Evolutionary conservation across 1,140 invertebrate species (phyloP).

Genomic region (Chrysoperla carnea): DNA sequence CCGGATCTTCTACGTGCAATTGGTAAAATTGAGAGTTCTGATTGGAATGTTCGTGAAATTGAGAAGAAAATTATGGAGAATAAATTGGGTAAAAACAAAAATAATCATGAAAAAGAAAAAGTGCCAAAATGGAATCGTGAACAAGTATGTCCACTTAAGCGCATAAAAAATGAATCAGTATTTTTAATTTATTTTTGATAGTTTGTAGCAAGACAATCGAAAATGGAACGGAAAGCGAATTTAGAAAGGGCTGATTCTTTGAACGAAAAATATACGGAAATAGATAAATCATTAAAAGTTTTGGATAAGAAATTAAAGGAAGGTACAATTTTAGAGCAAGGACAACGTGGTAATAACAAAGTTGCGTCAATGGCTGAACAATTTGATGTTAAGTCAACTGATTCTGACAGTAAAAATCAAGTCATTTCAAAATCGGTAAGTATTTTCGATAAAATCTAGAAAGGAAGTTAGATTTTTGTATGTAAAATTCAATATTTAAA

Average conservation of each 20-base stretch:
- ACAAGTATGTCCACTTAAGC: slow-evolving; percentile 28
- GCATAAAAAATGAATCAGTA: not conserved
- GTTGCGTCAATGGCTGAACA: slow-evolving; percentile 76
- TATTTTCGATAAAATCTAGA: slow-evolving; percentile 11
- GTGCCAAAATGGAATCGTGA: slow-evolving; percentile 83
- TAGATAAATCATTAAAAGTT: slow-evolving; percentile 64
- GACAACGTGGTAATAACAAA: slow-evolving; percentile 56
- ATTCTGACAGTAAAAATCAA: slow-evolving; percentile 29
- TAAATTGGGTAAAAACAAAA: slow-evolving; percentile 41
- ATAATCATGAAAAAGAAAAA: slow-evolving; percentile 49
- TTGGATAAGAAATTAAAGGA: slow-evolving; percentile 67
- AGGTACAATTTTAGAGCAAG: slow-evolving; percentile 46
- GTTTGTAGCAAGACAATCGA: slow-evolving; percentile 63
- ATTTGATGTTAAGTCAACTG: slow-evolving; percentile 45
- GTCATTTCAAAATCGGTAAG: slow-evolving; percentile 40
- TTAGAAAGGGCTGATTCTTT: slow-evolving; percentile 29
- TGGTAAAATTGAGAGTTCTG: slow-evolving; percentile 74
- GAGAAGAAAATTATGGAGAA: slow-evolving; percentile 81
- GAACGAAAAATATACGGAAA: slow-evolving; percentile 43
- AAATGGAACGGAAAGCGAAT: slow-evolving; percentile 43
- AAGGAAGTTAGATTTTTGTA: not conserved
- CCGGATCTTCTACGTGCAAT: slow-evolving; percentile 74
- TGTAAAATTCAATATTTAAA: not conserved
- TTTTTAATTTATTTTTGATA: slow-evolving; percentile 24
- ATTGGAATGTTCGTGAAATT: slow-evolving; percentile 85